These are phyloP conservation scores for Rhagologus leucostigma DNA, from an alignment of 2,113 vertebrate species.

Conservation along the genomic window DNA sequence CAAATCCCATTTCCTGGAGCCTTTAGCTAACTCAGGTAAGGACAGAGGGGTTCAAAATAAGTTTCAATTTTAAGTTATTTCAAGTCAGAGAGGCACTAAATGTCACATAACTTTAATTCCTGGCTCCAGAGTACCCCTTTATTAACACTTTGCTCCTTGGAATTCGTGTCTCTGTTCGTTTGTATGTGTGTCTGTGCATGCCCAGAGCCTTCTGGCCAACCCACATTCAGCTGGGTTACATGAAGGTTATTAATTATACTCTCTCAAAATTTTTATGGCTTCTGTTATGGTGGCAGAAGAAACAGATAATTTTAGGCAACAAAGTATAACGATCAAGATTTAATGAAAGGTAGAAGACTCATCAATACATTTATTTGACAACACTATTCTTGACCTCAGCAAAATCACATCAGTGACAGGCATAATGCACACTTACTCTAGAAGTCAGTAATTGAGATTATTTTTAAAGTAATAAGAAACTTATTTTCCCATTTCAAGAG, in stretches of 20 bases:
- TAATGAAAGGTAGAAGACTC: neutral
- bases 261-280: neutral
- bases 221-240: neutral
- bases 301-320: neutral
- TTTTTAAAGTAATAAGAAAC: neutral
- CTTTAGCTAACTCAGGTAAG: neutral
- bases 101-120: neutral
- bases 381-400: neutral
- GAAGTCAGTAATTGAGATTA: neutral
- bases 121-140: neutral
- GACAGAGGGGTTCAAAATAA: neutral
- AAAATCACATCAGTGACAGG: neutral
- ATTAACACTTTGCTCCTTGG: neutral
- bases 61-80: neutral
- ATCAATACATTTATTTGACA: neutral
- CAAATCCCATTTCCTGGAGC: neutral
- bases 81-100: neutral
- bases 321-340: neutral
- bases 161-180: neutral
- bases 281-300: neutral
- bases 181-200: too few relatives aligned
- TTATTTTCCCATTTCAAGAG: neutral
- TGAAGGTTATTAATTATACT: neutral
- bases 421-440: neutral
- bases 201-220: neutral